Evolutionary conservation across 2,113 vertebrate genomes (phyloP).

Genomic region (Dipodomys spectabilis): DNA sequence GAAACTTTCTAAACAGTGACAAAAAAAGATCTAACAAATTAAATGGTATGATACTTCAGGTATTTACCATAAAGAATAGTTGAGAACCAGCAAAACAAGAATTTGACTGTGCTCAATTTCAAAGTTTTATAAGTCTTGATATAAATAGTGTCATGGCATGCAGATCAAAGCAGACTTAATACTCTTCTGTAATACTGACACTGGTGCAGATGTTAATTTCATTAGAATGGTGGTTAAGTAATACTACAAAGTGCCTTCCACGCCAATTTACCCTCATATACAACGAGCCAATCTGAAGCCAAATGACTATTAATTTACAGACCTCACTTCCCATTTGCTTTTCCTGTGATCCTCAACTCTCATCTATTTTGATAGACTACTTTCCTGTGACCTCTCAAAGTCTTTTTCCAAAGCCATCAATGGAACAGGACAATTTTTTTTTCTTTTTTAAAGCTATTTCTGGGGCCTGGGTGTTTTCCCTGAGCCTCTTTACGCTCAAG

Average conservation of each 20-base stretch:
- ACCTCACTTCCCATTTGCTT: background rate
- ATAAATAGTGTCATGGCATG: slow-evolving; percentile 6
- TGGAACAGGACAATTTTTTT: background rate
- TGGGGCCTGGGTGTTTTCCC: too few relatives aligned
- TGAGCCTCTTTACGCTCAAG: too few relatives aligned
- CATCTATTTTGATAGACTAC: background rate
- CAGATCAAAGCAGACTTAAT: slow-evolving; percentile 16
- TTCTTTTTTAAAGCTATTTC: too few relatives aligned
- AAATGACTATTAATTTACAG: background rate
- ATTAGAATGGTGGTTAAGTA: background rate
- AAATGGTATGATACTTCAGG: background rate
- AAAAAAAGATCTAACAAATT: slow-evolving; percentile 10
- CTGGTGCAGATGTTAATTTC: slow-evolving; percentile 4
- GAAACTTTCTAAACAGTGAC: slow-evolving; percentile 31
- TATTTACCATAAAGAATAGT: slow-evolving; percentile 29
- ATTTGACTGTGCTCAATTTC: background rate
- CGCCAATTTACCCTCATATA: background rate
- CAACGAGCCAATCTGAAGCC: background rate
- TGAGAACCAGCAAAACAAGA: too few relatives aligned
- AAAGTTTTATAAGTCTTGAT: slow-evolving; percentile 30
- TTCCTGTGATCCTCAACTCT: background rate
- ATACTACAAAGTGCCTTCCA: background rate
- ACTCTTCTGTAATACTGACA: background rate
- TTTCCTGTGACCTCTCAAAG: background rate
- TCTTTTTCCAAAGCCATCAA: background rate